Evolutionary conservation across 1,140 invertebrate genomes (phyloP), one percentile per base, ranked within the genome.

Genomic region (Papilio helenus): DNA sequence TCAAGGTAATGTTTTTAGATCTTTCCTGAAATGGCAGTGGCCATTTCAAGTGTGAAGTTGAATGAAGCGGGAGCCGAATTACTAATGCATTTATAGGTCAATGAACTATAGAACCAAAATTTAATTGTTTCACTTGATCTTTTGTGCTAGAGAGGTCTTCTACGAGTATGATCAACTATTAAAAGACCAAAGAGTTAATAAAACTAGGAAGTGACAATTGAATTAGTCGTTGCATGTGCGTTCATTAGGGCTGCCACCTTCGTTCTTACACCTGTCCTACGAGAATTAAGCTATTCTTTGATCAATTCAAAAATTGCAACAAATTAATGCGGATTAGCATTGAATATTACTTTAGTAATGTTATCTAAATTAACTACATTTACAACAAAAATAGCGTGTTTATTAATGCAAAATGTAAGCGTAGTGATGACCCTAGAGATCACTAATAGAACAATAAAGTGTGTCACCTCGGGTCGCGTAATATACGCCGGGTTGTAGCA

Each of bases 391-490:
- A 34, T 39, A 8, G 4, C 18, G 26, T 29, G 7, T 46, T 46
- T 46, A 8, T 58, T 23, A 20, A 9, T 23, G 61, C 61, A 49
- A 42, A 55, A 82, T 83, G 72, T 74, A 83, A 79, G 88, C 84
- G 86, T 88, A 86, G 88, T 81, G 89, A 81, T 81, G 86, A 85
- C 92, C 91, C 91, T 92, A 89, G 72, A 82, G 72, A 83, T 89
- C 85, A 85, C 89, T 90, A 92, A 89, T 91, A 88, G 88, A 88
- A 90, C 87, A 90, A 91, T 90, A 90, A 90, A 85, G 85, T 92
- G 87, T 94, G 89, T 89, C 84, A 86, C 81, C 83, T 39, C 85
- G 83, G 89, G 90, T 89, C 87, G 88, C 85, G 86, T 92, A 92
- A 92, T 94, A 87, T 88, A 80, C 73, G 82, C 83, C 79, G 80